These are phyloP conservation scores for Enteromius afrohamiltoni DNA, from an alignment of 2,797 vertebrate species.

Conservation along the genomic window DNA sequence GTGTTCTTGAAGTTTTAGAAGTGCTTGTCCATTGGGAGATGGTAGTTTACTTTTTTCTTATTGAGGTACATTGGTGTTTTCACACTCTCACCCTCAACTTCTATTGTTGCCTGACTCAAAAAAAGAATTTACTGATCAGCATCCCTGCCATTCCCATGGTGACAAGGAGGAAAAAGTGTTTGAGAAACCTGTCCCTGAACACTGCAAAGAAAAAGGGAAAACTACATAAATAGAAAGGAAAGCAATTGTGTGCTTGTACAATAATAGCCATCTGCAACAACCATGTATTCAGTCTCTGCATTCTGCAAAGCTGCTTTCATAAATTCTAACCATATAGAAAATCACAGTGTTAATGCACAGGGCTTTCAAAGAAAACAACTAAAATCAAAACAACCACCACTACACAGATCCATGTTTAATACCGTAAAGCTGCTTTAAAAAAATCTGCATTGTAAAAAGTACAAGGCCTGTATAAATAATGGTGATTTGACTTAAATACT, in stretches of 20 bases:
- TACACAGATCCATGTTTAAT: background rate
- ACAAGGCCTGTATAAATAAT: no score
- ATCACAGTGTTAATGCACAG: background rate
- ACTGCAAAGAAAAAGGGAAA: background rate
- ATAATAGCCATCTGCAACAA: background rate
- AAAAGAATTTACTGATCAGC: background rate
- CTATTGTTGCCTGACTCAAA: conserved; percentile 15
- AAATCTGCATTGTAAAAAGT: no score
- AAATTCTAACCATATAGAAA: background rate
- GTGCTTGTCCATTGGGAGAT: background rate
- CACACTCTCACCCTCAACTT: conserved; percentile 12
- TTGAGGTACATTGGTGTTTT: background rate
- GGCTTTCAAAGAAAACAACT: background rate
- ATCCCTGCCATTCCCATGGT: conserved; percentile 3
- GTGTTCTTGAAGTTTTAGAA: background rate
- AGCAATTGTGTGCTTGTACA: background rate
- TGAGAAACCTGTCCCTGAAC: background rate
- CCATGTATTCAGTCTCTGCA: background rate
- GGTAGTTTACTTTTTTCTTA: background rate
- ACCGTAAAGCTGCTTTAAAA: no score
- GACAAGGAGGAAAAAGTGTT: background rate
- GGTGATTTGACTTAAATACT: background rate
- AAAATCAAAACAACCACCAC: background rate
- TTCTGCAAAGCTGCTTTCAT: background rate
- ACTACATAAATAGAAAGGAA: background rate